Conservation (phyloP, 37 sponge, comb jelly and placozoan genomes). For the Diacarnus erythraeanus region DNA sequence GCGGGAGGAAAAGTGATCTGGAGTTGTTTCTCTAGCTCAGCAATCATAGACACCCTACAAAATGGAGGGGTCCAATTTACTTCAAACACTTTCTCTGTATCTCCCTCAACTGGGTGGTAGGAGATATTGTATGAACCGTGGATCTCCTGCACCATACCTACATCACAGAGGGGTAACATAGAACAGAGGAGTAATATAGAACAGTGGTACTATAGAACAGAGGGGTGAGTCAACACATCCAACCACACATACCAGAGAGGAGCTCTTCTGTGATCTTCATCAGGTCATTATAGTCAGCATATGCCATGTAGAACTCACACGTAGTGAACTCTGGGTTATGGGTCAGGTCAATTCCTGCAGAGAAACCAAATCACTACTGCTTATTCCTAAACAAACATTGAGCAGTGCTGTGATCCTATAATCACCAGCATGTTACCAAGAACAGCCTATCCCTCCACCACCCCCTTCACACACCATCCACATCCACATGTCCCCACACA, state of each 20-base stretch:
- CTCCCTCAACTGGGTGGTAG: constrained; percentile 88
- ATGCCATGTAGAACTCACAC: constrained; percentile 99
- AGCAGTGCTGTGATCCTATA: too few relatives aligned
- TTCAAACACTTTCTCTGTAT: constrained; percentile 49
- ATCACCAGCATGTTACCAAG: too few relatives aligned
- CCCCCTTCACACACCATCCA: too few relatives aligned
- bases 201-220: neutral
- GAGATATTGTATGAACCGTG: constrained; percentile 71
- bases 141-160: constrained; percentile 92
- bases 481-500: neutral
- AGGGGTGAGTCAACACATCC: constrained; percentile 75
- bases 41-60: constrained; percentile 78
- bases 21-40: constrained; percentile 87
- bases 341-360: constrained; percentile 92
- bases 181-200: too few relatives aligned
- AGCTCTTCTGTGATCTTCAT: constrained; percentile 95
- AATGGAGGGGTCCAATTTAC: constrained; percentile 98
- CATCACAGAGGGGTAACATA: neutral
- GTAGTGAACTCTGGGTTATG: constrained; percentile 99
- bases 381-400: too few relatives aligned
- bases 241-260: constrained; percentile 78
- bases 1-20: constrained; percentile 88
- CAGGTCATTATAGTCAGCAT: constrained; percentile 97
- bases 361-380: neutral
- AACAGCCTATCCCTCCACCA: too few relatives aligned